phyloP scores from a whole-genome alignment of 2,113 vertebrate genomes.

The Chrysochloris asiatica region DNA sequence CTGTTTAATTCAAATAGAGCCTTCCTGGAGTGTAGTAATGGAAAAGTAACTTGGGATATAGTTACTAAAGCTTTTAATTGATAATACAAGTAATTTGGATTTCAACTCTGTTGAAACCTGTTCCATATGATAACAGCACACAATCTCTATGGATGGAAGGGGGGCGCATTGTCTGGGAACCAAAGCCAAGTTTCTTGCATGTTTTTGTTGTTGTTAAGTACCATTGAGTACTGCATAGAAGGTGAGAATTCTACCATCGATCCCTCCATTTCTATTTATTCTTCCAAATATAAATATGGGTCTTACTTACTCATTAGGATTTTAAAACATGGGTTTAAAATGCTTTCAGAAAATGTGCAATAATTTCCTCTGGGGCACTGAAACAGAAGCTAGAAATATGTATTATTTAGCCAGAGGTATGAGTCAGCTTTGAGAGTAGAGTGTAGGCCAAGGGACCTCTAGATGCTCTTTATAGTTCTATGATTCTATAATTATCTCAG shows the following conservation, averaged over 20 bases:
- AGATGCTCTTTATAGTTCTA: conserved; percentile 19
- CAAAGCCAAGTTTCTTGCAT: not conserved
- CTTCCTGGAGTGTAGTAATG: not conserved
- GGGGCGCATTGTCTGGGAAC: not conserved
- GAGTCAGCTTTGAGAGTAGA: not conserved
- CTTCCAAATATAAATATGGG: not conserved
- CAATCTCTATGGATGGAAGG: not conserved
- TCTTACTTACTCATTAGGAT: not conserved
- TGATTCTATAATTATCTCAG: conserved; percentile 45
- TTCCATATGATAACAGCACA: not conserved
- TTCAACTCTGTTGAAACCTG: not conserved
- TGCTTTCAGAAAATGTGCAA: not conserved
- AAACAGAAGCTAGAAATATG: conserved; percentile 24
- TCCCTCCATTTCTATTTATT: not conserved
- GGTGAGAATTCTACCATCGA: not conserved
- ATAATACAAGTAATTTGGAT: not conserved
- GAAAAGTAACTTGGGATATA: not conserved
- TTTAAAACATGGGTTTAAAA: conserved; percentile 36
- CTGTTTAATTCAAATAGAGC: not conserved
- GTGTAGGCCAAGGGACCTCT: not conserved
- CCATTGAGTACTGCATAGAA: not conserved
- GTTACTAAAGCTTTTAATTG: not conserved
- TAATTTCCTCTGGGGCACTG: not conserved
- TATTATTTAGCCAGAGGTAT: not conserved
- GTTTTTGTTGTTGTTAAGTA: no score